A percentile compares a stretch with the other conserved stretches of the same genome.
phyloP scores from a whole-genome alignment of 2,888 invertebrate species.

The Caenorhabditis auriculariae region DNA sequence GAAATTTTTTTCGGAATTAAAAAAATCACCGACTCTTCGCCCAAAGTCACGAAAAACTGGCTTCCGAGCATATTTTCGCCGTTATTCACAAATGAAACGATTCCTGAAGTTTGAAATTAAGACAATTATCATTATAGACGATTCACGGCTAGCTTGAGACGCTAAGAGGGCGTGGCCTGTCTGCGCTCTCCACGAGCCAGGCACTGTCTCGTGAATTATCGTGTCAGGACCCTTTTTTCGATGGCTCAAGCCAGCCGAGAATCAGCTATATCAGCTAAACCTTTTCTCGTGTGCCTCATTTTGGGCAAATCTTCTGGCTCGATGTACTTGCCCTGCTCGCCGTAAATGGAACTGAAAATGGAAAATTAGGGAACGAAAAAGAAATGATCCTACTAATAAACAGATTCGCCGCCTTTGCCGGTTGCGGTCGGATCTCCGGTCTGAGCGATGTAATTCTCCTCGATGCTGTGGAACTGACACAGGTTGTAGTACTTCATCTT shows the following conservation, averaged over 20 bases:
- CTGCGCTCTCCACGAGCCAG: no score
- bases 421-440: slow-evolving; percentile 92
- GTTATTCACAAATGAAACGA: slow-evolving; percentile 75
- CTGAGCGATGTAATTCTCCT: slow-evolving; percentile 91
- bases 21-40: slow-evolving; percentile 78
- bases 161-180: no score
- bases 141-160: no score
- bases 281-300: slow-evolving; percentile 83
- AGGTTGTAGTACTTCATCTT: slow-evolving; percentile 97
- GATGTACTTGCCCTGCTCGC: slow-evolving; percentile 72
- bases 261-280: no score
- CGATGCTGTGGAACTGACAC: slow-evolving; percentile 87
- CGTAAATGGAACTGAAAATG: slow-evolving; percentile 32
- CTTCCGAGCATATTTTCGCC: slow-evolving; percentile 82
- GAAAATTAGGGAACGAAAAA: not conserved
- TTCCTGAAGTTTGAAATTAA: slow-evolving; percentile 37
- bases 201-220: no score
- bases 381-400: slow-evolving; percentile 72
- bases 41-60: slow-evolving; percentile 93
- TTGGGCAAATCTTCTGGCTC: slow-evolving; percentile 87
- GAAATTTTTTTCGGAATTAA: slow-evolving; percentile 65
- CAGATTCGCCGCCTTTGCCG: slow-evolving; percentile 86
- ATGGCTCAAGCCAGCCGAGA: no score
- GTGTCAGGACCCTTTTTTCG: no score
- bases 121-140: not conserved